Percentiles rank a stretch among this genome's conserved stretches.
These are phyloP conservation scores for Karalla daura DNA, from an alignment of 2,797 vertebrate species.

Conservation along the genomic window DNA sequence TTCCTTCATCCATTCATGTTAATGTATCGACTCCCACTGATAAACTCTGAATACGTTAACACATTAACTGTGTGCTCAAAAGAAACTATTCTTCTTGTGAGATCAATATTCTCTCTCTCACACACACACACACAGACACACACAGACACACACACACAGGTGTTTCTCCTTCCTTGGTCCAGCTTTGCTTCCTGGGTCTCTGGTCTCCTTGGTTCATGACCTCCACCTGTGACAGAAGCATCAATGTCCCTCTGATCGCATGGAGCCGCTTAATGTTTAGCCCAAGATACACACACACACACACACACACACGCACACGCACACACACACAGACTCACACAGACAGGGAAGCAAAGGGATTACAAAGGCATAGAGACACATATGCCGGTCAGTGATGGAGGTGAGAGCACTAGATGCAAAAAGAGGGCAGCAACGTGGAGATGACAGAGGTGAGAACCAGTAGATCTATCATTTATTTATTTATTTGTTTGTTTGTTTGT, in stretches of 20 bases:
- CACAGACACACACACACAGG: background rate
- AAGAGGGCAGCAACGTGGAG: conserved; percentile 13
- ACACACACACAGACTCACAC: conserved; percentile 41
- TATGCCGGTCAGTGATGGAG: conserved; percentile 71
- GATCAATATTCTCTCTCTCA: conserved; percentile 49
- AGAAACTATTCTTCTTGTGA: conserved; percentile 25
- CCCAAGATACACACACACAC: conserved; percentile 51
- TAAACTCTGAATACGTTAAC: conserved; percentile 34
- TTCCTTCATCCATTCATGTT: conserved; percentile 27
- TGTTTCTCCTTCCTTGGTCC: conserved; percentile 2
- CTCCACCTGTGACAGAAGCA: conserved; percentile 52
- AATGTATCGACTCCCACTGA: conserved; percentile 44
- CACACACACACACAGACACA: background rate
- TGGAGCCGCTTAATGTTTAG: conserved; percentile 84
- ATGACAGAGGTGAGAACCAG: conserved; percentile 67
- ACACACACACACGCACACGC: conserved; percentile 39
- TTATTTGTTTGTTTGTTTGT: conserved; percentile 13
- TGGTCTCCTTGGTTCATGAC: conserved; percentile 25
- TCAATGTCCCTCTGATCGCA: conserved; percentile 63
- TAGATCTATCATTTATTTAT: conserved; percentile 21
- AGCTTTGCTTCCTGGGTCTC: conserved; percentile 36
- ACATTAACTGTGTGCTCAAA: conserved; percentile 17
- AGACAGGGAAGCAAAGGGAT: conserved; percentile 61
- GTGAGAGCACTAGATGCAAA: conserved; percentile 42
- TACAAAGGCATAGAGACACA: conserved; percentile 55